These are phyloP conservation scores for Tyria jacobaeae DNA, from an alignment of 2,888 invertebrate genomes.

Conservation along the genomic window DNA sequence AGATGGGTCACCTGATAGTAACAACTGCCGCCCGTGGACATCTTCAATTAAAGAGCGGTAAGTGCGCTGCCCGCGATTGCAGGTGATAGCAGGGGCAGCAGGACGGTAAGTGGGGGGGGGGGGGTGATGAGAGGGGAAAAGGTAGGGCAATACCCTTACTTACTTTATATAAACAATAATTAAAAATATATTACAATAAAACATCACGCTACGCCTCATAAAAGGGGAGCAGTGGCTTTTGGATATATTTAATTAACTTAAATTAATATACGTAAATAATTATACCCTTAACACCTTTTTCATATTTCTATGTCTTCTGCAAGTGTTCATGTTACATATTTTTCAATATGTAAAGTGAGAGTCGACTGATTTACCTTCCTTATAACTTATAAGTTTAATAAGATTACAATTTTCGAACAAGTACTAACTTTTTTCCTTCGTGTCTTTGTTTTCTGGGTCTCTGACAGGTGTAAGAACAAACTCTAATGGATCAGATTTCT, in stretches of 20 bases:
- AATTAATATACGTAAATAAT: no score
- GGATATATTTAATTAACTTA: no score
- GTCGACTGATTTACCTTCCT: background rate
- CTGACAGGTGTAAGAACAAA: constrained; percentile 28
- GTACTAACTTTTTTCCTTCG: constrained; percentile 29
- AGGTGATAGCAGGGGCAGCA: no score
- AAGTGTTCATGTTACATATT: background rate
- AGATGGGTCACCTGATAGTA: no score
- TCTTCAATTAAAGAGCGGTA: no score
- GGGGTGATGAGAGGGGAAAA: no score
- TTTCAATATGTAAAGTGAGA: background rate
- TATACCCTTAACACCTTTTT: background rate
- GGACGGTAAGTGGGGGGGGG: no score
- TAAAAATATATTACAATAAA: constrained; percentile 23
- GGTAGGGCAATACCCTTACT: no score
- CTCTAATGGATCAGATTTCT: constrained; percentile 49
- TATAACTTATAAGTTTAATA: background rate
- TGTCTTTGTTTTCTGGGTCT: constrained; percentile 29
- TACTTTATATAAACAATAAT: no score
- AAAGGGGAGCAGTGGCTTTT: no score
- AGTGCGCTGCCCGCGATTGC: no score
- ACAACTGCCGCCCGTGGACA: no score
- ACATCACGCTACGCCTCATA: background rate
- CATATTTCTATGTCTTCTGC: background rate
- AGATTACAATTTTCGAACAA: background rate